phyloP scores from a whole-genome alignment of 1,140 invertebrate species.

The Rhagoletis pomonella region DNA sequence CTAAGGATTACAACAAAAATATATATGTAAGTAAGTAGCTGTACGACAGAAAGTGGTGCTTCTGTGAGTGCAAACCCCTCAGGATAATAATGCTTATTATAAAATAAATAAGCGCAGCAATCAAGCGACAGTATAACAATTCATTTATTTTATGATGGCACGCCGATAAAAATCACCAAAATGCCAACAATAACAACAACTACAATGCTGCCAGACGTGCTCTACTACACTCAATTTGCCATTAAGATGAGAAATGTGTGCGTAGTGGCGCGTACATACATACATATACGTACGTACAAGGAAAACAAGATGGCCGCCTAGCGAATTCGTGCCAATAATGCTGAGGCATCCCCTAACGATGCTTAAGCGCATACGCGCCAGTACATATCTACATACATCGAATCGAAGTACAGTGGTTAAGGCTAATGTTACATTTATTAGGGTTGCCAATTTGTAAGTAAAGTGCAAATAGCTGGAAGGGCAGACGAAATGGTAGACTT shows the following conservation, averaged over 20 bases:
- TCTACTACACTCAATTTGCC: conserved; percentile 32
- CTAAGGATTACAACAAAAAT: background rate
- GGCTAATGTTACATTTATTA: conserved; percentile 71
- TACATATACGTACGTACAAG: no score
- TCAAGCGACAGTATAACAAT: conserved; percentile 72
- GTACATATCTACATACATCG: background rate
- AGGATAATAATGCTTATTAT: conserved; percentile 64
- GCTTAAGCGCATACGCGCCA: background rate
- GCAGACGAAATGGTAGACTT: conserved; percentile 60
- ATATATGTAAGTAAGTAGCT: background rate
- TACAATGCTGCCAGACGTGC: background rate
- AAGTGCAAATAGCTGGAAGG: conserved; percentile 59
- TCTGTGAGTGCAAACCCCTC: background rate
- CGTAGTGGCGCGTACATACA: background rate
- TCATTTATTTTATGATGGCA: conserved; percentile 73
- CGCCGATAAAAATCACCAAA: conserved; percentile 58
- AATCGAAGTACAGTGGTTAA: background rate
- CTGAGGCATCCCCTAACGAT: conserved; percentile 42
- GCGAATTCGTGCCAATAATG: conserved; percentile 55
- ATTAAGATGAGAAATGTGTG: conserved; percentile 26
- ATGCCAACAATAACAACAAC: conserved; percentile 42
- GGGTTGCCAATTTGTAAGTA: conserved; percentile 64
- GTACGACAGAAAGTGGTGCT: background rate
- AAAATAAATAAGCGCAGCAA: conserved; percentile 71
- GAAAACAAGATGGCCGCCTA: conserved; percentile 64